Evolutionary conservation across 2,888 invertebrate genomes (phyloP), one percentile per base, ranked within the genome.

Genomic region (Volucella bombylans): DNA sequence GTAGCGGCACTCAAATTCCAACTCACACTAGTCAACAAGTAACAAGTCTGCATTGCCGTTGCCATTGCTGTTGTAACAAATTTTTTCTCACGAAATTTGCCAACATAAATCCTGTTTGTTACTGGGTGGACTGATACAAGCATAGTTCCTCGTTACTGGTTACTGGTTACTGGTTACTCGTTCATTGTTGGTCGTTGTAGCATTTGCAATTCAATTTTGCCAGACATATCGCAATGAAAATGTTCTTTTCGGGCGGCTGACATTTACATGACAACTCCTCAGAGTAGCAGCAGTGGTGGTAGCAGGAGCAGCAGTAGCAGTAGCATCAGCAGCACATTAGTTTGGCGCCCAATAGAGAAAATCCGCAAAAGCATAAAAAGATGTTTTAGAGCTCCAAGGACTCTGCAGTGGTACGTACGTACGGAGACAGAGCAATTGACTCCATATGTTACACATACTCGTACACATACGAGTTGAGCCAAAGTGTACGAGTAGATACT

Each of bases 211-310:
- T 81, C 81, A 81, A 85, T 81, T 81, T 81, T 18, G 38, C 57
- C 85, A 85, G 85, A 85, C 85, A 85, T 52, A 74, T 81, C 72
- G 52, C 85, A 85, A 85, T 81, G 80, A 81, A 77, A 81, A 77
- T 81, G 81, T 81, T 64, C 67, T 71, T 85, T 85, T 85, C 67
- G 54, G 67, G 50, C 54, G 62, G 50, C 55, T 74, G 76, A 71
- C 85, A 72, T 54, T 81, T 81, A 85, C 85, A 85, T 85, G 85
- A 80, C 81, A 77, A 61, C 68, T 81, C 57, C 71, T 80, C 55
- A 67, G 80, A 57, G 55, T 10, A 62, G 43, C 18, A 65, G 31
- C 31, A 31, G 6, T 31, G 31, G 31, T 31, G 6, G 31, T 6
- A 31, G 31, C 0, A 31, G 31, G 0, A 31, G 4, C 1, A 23